phyloP scores from a whole-genome alignment of 2,888 invertebrate genomes.

The Oithona nana region DNA sequence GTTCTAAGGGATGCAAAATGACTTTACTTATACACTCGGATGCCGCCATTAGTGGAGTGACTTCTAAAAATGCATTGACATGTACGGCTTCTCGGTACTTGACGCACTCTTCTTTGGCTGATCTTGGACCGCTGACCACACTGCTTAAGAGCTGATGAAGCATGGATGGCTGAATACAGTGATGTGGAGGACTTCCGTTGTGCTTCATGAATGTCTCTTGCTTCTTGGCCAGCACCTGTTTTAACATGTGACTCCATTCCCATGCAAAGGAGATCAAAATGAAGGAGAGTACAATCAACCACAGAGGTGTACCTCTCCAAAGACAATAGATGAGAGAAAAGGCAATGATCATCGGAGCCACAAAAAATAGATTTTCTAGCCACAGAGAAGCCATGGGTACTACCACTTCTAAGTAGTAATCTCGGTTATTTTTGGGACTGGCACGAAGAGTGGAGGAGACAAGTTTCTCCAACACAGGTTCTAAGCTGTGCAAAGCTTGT shows the following conservation, averaged over 20 bases:
- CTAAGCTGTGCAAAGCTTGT: neutral
- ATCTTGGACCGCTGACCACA: no score
- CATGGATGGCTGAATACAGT: no score
- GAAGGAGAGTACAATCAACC: neutral
- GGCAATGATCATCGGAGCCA: neutral
- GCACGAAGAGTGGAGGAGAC: neutral
- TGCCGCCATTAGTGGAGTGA: constrained; percentile 18
- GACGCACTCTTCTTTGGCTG: constrained; percentile 8
- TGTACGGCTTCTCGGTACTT: neutral
- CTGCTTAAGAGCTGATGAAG: no score
- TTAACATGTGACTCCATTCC: neutral
- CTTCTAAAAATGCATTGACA: constrained; percentile 20
- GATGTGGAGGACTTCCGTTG: no score
- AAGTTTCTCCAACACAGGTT: neutral
- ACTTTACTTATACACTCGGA: constrained; percentile 14
- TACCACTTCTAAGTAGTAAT: neutral
- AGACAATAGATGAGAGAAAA: neutral
- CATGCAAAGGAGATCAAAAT: neutral
- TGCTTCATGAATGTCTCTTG: no score
- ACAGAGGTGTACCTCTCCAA: neutral
- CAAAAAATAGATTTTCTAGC: neutral
- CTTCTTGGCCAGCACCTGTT: neutral
- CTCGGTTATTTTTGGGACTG: neutral
- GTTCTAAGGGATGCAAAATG: constrained; percentile 19
- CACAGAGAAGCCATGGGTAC: neutral